These are phyloP conservation scores for Enhydra lutris DNA, from an alignment of 2,113 vertebrate species.

Conservation along the genomic window DNA sequence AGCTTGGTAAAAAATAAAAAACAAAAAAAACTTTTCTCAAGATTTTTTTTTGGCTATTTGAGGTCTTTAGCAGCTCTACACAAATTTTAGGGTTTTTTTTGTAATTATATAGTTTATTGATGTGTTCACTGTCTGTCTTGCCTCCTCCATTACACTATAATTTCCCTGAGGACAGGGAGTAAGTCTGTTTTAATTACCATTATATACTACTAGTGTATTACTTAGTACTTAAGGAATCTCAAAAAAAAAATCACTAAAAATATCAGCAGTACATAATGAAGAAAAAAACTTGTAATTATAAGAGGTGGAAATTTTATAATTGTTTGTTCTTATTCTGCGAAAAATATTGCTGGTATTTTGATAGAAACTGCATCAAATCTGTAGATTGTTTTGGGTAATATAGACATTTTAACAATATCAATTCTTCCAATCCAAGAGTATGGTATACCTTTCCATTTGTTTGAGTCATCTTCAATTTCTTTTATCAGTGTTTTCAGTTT, in stretches of 20 bases:
- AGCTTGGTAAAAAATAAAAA: conserved; percentile 49
- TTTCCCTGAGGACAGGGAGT: neutral
- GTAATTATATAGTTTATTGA: neutral
- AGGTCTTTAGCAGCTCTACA: neutral
- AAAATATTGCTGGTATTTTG: neutral
- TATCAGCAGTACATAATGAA: neutral
- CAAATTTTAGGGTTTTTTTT: neutral
- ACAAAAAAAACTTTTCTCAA: neutral
- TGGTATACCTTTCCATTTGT: neutral
- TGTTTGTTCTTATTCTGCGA: neutral
- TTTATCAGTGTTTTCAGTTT: neutral
- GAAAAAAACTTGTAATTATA: neutral
- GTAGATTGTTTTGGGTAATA: neutral
- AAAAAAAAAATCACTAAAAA: neutral
- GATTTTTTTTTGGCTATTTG: neutral
- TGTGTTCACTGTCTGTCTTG: neutral
- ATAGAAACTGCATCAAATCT: neutral
- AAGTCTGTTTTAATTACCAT: neutral
- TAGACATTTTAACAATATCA: neutral
- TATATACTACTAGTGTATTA: neutral
- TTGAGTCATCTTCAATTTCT: neutral
- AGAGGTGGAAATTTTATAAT: neutral
- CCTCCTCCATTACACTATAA: neutral
- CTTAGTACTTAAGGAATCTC: neutral
- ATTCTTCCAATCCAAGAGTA: neutral